Evolutionary conservation across 2,113 vertebrate genomes (phyloP).

Genomic region (Panthera uncia): DNA sequence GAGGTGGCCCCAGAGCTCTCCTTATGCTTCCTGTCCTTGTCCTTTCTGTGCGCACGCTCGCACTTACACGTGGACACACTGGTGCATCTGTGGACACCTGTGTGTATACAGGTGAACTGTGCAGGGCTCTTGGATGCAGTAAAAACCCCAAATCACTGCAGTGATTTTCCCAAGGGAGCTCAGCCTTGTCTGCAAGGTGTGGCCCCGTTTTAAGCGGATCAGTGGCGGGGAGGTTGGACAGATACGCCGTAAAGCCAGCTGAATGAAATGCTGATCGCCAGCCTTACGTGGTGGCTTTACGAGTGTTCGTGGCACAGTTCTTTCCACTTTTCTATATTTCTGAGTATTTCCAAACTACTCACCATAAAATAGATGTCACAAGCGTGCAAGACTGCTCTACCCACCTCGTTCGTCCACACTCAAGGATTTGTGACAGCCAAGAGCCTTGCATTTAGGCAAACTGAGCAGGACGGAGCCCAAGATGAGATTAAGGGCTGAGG

Average conservation of each 20-base stretch:
- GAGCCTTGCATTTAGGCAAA: background rate
- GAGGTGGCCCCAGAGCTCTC: background rate
- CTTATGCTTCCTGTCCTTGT: background rate
- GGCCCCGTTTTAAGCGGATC: background rate
- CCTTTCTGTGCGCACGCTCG: background rate
- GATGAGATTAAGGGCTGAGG: background rate
- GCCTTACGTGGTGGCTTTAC: background rate
- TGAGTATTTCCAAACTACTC: background rate
- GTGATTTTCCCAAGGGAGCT: background rate
- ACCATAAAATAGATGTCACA: background rate
- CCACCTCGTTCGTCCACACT: accelerated
- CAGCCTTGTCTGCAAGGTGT: background rate
- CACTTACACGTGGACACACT: background rate
- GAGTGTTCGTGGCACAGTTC: background rate
- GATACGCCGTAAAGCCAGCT: background rate
- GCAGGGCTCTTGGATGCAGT: background rate
- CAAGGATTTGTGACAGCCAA: background rate
- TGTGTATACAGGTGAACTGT: background rate
- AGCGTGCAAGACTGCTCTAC: background rate
- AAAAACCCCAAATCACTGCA: background rate
- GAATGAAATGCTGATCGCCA: accelerated
- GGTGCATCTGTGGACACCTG: background rate
- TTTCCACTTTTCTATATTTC: background rate
- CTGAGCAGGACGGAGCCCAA: background rate
- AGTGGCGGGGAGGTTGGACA: background rate